A percentile compares a stretch with the other conserved stretches of the same genome.
These are phyloP conservation scores for Dinoponera quadriceps DNA, from an alignment of 1,140 invertebrate species.

Conservation along the genomic window DNA sequence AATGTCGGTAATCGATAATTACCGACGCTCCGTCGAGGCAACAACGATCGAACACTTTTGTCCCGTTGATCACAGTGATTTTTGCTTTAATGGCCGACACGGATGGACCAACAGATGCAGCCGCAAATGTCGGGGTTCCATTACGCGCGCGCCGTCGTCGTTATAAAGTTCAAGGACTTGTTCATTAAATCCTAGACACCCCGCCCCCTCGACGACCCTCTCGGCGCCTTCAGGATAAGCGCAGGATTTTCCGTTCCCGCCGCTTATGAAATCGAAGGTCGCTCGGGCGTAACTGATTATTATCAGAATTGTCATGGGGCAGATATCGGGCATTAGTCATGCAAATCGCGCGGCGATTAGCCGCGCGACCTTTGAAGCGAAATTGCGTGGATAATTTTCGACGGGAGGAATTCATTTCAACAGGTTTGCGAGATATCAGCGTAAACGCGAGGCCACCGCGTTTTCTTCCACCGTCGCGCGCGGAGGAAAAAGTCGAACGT, in stretches of 20 bases:
- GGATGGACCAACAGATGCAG: constrained; percentile 29
- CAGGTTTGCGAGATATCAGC: not conserved
- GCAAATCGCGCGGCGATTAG: constrained; percentile 64
- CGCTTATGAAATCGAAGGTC: constrained; percentile 21
- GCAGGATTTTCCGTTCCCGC: constrained; percentile 32
- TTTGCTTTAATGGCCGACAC: constrained; percentile 18
- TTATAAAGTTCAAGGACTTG: constrained; percentile 57
- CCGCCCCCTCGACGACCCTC: not conserved
- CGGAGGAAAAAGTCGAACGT: not conserved
- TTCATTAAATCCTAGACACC: constrained; percentile 43
- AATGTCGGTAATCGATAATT: constrained; percentile 49
- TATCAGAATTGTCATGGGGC: constrained; percentile 46
- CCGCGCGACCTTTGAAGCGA: constrained; percentile 50
- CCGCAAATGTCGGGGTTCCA: constrained; percentile 31
- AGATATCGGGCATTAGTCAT: constrained; percentile 44
- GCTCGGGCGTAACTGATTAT: constrained; percentile 44
- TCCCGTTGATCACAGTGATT: constrained; percentile 48
- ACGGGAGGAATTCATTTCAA: constrained; percentile 35
- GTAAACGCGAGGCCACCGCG: not conserved
- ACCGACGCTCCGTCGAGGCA: constrained; percentile 3
- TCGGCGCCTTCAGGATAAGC: constrained; percentile 12
- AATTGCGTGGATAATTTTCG: constrained; percentile 45
- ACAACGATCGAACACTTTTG: constrained; percentile 52
- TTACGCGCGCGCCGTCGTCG: constrained; percentile 29
- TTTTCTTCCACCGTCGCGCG: not conserved